These are phyloP conservation scores for Tenrec ecaudatus DNA, from an alignment of 2,113 vertebrate species.

Conservation along the genomic window DNA sequence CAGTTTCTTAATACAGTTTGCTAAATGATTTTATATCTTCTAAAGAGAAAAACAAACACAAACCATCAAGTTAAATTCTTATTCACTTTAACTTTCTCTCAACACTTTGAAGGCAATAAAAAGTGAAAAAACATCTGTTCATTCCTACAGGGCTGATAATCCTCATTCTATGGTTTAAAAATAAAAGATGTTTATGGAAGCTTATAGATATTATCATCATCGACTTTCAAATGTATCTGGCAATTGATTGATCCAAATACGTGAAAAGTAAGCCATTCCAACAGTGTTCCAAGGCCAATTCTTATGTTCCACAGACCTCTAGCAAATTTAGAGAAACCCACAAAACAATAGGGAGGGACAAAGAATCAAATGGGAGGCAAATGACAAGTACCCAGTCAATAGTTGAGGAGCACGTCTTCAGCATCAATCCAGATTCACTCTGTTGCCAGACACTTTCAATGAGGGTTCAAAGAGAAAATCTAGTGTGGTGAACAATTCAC, in stretches of 20 bases:
- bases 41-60: constrained; percentile 7
- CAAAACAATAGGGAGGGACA: neutral
- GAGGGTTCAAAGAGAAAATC: neutral
- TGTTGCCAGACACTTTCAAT: neutral
- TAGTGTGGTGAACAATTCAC: neutral
- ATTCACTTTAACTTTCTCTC: constrained; percentile 48
- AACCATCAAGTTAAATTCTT: neutral
- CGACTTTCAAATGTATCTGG: constrained; percentile 73
- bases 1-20: neutral
- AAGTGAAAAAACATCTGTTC: constrained; percentile 49
- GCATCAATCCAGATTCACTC: neutral
- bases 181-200: constrained; percentile 40
- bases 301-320: constrained; percentile 8
- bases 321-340: constrained; percentile 22
- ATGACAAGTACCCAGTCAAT: neutral
- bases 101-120: constrained; percentile 14
- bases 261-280: constrained; percentile 64
- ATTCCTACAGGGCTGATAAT: constrained; percentile 28
- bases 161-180: constrained; percentile 66
- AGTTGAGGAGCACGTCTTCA: neutral
- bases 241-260: constrained; percentile 52
- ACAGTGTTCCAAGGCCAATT: constrained; percentile 65
- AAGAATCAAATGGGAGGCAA: neutral
- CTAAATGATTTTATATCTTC: neutral
- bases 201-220: constrained; percentile 77